Conservation (phyloP, 2,113 vertebrate genomes). For the Epinephelus cyanopodus region DNA sequence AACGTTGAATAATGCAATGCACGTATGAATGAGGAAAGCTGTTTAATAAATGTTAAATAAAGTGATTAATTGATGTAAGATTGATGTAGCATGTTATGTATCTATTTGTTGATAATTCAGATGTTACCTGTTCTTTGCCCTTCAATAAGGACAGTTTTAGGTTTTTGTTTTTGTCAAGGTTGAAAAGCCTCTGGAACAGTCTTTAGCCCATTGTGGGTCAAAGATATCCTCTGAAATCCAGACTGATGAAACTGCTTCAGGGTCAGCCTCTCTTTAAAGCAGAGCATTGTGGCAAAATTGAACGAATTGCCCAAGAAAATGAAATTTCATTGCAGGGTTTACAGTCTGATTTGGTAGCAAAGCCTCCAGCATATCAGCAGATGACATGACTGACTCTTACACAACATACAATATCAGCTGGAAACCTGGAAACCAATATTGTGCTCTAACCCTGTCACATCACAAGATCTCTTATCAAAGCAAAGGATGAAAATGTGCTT, state of each 20-base stretch:
- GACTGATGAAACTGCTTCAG: constrained; percentile 41
- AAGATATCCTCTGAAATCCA: constrained; percentile 21
- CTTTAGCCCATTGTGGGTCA: background rate
- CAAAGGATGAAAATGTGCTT: constrained; percentile 2
- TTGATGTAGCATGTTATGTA: background rate
- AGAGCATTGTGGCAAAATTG: background rate
- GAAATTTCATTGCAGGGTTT: constrained; percentile 38
- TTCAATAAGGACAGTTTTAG: background rate
- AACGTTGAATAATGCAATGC: too few species aligned
- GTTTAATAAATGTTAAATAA: too few species aligned
- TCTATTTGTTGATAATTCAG: background rate
- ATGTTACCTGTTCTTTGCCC: background rate
- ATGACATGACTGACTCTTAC: constrained; percentile 10
- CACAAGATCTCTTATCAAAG: constrained; percentile 15
- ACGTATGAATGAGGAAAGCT: too few species aligned
- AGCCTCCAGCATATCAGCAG: constrained; percentile 40
- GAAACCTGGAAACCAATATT: constrained; percentile 13
- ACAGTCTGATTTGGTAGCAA: background rate
- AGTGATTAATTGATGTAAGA: too few species aligned
- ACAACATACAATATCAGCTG: constrained; percentile 19
- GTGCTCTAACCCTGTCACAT: background rate
- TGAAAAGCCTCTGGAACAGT: background rate
- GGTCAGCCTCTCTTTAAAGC: background rate
- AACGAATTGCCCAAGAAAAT: constrained; percentile 32
- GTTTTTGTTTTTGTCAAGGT: background rate